Conservation (phyloP, 2,797 vertebrate species). For the Choloepus didactylus region DNA sequence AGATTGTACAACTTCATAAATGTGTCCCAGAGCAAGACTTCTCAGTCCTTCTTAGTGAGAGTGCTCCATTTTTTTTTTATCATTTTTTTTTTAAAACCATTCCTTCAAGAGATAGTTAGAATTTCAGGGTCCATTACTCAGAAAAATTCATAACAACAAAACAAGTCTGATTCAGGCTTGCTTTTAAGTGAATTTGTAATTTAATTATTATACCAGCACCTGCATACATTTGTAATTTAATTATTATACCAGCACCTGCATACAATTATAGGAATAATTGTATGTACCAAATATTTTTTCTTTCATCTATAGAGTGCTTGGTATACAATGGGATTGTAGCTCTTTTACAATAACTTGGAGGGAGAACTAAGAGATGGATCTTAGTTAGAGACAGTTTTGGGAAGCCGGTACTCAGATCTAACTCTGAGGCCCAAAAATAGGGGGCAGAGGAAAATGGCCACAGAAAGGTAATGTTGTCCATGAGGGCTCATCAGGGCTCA, state of each 20-base stretch:
- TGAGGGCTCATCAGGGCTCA: background rate
- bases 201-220: background rate
- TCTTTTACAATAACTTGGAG: background rate
- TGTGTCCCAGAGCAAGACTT: background rate
- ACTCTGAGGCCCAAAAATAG: background rate
- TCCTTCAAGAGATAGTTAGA: background rate
- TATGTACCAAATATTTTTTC: background rate
- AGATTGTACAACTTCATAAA: background rate
- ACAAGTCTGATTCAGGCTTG: background rate
- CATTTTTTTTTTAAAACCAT: background rate
- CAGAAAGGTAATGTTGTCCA: background rate
- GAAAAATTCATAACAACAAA: background rate
- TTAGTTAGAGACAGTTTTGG: background rate
- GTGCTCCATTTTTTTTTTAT: background rate
- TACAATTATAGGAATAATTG: background rate
- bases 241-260: background rate
- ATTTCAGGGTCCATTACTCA: background rate
- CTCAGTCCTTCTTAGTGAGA: background rate
- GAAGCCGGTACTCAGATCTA: background rate
- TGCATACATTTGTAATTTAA: background rate
- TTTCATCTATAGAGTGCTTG: background rate
- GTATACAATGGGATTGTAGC: background rate
- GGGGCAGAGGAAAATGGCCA: background rate
- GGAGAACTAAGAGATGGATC: background rate
- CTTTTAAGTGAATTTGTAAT: conserved; percentile 6